Base-by-base conservation (phyloP, 35 echinoderm and acorn worm genomes). In the Nesometra sesokonis region DNA sequence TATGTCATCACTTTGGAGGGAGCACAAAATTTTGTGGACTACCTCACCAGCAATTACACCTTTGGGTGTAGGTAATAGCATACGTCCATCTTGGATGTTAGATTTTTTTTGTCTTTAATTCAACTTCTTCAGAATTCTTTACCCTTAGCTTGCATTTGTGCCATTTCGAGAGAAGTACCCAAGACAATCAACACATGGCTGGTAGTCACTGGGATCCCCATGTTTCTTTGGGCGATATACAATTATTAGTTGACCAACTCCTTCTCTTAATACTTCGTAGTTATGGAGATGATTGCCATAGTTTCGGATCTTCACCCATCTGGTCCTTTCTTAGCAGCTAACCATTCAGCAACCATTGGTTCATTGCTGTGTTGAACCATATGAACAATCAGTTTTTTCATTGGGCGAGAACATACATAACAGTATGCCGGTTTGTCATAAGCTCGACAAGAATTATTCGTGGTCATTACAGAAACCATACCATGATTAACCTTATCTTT, bases 371-470 rank as follows among this genome's bases (percentile, higher is more conserved):
- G 86, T 37, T 88, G 80, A 13, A 35, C 19, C 43, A 88, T 87
- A 35, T 88, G 86, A 31, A 85, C 86, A n/a, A 76, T 29, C 0
- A 92, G 77, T 84, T 88, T 92, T 32, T 88, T 88, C 29, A 77
- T 52, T 17, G 90, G 85, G 4, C 23, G 29, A 37, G 83, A 88
- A 33, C 84, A 87, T 0, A 86, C 84, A 81, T 82, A 92, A 43
- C 90, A 92, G 35, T 92, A 92, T 0, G 90, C 86, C 0, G 67
- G 80, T 84, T 92, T 92, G 32, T 92, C 90, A 88, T 92, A 92
- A 17, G 35, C 27, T 79, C 33, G 13, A 67, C 3, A n/a, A 36
- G 80, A 57, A 38, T 89, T 89, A 34, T 89, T 83, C 0, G 88
- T 89, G 82, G 47, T 89, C 88, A 89, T 89, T 30, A 84, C 88